A percentile compares a stretch with the other conserved stretches of the same genome.
These are phyloP conservation scores for Sebastolobus altivelis DNA, from an alignment of 2,797 vertebrate genomes.

Conservation along the genomic window DNA sequence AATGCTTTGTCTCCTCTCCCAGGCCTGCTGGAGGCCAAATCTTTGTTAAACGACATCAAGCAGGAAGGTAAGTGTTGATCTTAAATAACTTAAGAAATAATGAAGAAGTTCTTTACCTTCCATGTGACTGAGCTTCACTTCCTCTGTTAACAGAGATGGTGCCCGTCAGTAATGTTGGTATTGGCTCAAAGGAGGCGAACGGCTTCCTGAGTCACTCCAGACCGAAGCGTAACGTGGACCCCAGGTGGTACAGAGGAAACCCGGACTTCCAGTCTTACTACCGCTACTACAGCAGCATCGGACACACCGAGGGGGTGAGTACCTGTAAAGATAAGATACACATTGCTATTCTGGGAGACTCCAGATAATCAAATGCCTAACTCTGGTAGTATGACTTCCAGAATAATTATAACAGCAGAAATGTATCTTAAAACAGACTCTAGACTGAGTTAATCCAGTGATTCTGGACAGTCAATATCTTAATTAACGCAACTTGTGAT, in stretches of 20 bases:
- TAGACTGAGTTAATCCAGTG: background rate
- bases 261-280: constrained; percentile 90
- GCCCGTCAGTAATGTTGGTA: constrained; percentile 64
- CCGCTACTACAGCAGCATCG: constrained; percentile 89
- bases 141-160: constrained; percentile 69
- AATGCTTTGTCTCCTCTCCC: constrained; percentile 18
- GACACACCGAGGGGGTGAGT: constrained; percentile 86
- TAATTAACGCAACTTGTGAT: too few relatives aligned
- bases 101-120: background rate
- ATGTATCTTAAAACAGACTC: background rate
- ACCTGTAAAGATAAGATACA: background rate
- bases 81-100: too few relatives aligned
- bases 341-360: background rate
- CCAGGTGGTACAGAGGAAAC: constrained; percentile 81
- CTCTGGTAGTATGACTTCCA: background rate
- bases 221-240: constrained; percentile 80
- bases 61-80: constrained; percentile 75
- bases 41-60: constrained; percentile 75
- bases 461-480: background rate
- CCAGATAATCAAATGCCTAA: background rate
- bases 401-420: background rate
- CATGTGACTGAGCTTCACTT: background rate
- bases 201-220: constrained; percentile 82
- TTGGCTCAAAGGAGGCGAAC: constrained; percentile 77
- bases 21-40: constrained; percentile 82